Evolutionary conservation across 2,888 invertebrate genomes (phyloP), one percentile per base, ranked within the genome.

Genomic region (Phoenoteleia sp.): DNA sequence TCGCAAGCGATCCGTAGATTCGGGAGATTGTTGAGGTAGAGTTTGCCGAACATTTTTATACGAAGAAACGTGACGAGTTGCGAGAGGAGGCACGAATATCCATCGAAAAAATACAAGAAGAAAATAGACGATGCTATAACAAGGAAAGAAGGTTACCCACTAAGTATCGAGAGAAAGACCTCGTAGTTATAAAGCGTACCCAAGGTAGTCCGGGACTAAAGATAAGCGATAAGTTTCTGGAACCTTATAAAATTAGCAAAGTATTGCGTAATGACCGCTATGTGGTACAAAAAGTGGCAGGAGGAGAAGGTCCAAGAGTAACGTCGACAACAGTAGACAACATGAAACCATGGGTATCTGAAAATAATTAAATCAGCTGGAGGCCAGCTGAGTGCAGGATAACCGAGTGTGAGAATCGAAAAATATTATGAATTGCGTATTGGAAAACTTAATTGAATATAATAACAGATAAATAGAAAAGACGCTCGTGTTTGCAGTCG

Each of bases 1-100:
- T 72, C 1, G 62, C 13, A 23, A 64, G 56, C 2, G 49, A 56
- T 47, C 56, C 71, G 1, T 23, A 42, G 11, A 29, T 72, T 0
- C 17, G 27, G 1, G 62, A 69, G 19, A 27, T 77, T 6, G n/a
- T 77, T 1, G 69, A 69, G 7, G 9, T 42, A 4, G 69, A 77
- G 7, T 23, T 9, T n/a, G 27, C 42, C 2, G 19, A 17, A 39
- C 27, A 11, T n/a, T n/a, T n/a, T n/a, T 23, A 25, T 15, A 15
- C 42, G 27, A 17, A 64, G 5, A 13, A 64, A 0, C 23, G 45
- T 6, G 36, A 39, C 15, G 23, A 23, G 13, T 13, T 42, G n/a
- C 13, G 42, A 42, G 15, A 42, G 11, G 15, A 11, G 3, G 42
- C 42, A 42, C 4, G 42, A 11, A 11, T 6, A 42, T 6, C 4